Base-by-base conservation (phyloP, 2,888 invertebrate genomes). In the Schrankia costaestrigalis region DNA sequence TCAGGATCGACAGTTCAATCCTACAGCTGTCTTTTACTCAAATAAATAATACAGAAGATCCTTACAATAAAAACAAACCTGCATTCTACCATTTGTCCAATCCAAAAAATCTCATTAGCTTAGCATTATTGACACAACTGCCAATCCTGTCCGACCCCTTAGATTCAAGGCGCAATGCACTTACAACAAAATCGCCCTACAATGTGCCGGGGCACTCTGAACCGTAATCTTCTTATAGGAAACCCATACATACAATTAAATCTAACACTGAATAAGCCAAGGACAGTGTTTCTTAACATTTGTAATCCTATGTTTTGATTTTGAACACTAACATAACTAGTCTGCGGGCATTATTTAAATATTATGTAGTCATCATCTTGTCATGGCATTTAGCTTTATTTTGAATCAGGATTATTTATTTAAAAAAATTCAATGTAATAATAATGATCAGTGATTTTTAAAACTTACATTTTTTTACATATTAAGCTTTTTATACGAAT, bases 191-290 rank as follows among this genome's bases (percentile, higher is more conserved):
- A 37, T 23, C 27, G 24, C 43, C 46, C 48, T 33, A 42, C 56
- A 43, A 43, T 44, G 47, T 47, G 39, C 44, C 48, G 36, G 21
- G 18, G 49, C 40, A 42, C 41, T 44, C 41, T 26, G 29, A 43
- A 48, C 46, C 50, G 46, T 53, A 56, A 56, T 56, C 56, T 56
- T 45, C 56, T 56, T 56, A 56, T 41, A 59, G 50, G 57, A 59
- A 63, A 63, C 58, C 58, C 62, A 65, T 63, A 68, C 58, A 61
- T 65, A 63, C 67, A 68, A 68, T 68, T 67, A 65, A 60, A 56
- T 41, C 50, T 41, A 56, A 56, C 56, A 56, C 57, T 50, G 46
- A 44, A 41, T 59, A 56, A 58, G 48, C 60, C 38, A 35, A 24
- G 23, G 24, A 10, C 35, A 28, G 31, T 13, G 51, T 33, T 24